Base-by-base conservation (phyloP, 2,888 invertebrate genomes). In the Brenthis hecate region DNA sequence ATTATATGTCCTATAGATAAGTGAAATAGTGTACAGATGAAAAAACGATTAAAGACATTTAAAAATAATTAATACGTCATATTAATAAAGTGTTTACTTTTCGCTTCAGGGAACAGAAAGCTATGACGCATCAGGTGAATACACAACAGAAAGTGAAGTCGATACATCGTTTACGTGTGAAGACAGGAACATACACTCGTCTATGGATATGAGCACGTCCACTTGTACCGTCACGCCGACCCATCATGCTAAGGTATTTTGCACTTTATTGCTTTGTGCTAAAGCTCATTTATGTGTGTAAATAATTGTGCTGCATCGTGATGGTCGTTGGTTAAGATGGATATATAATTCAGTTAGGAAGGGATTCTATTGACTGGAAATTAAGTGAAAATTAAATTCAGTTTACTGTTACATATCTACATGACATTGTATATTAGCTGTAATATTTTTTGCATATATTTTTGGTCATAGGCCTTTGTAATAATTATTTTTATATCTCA, bases 121-220 rank as follows among this genome's bases (percentile, higher is more conserved):
- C 86, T 97, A 97, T 85, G 98, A 98, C 83, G 98, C 98, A 0
- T 98, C 97, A 69, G 97, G 97, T 14, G 98, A 98, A 87, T 97
- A 97, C 76, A 97, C 97, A 56, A 96, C 96, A 8, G 96, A 96
- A 81, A 95, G 95, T 61, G 95, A 95, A 81, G 93, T 94, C 63
- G 96, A 96, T 72, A 95, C 94, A 61, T 96, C 96, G 0, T 94
- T 96, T 73, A 95, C 96, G 0, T 96, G 96, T 0, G 97, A 97
- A 80, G 97, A 96, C 77, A 91, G 96, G 71, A 96, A 96, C 81
- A 94, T 96, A 77, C 96, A 96, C 79, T 95, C 96, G 74, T 95
- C 86, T 0, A 89, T 94, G 94, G 89, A 92, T 66, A 92, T 92
- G 92, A 92, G 92, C 74, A 92, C 92, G 1, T 92, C 92, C 0